phyloP scores from a whole-genome alignment of 1,140 invertebrate species.

The Papilio machaon region DNA sequence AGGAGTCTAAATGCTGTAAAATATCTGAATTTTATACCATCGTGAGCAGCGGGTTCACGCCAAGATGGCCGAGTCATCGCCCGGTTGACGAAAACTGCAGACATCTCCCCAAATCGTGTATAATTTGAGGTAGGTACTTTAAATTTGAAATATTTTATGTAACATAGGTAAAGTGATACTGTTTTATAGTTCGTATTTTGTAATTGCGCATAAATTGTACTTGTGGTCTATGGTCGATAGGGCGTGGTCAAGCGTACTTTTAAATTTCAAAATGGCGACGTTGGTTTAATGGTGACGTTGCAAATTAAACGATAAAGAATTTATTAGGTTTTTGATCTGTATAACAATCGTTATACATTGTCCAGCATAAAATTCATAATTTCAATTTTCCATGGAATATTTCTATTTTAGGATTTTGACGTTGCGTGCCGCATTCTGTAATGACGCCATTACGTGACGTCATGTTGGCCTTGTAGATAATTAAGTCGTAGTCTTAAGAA shows the following conservation, averaged over 20 bases:
- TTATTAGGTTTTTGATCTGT: neutral
- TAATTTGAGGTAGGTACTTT: conserved; percentile 65
- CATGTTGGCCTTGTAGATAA: conserved; percentile 17
- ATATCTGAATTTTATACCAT: conserved; percentile 1
- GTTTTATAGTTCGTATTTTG: neutral
- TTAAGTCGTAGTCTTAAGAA: conserved; percentile 4
- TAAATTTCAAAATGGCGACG: conserved; percentile 26
- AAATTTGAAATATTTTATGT: conserved; percentile 38
- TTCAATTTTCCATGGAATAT: neutral
- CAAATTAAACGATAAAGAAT: neutral
- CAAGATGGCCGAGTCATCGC: conserved; percentile 70
- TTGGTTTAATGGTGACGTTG: conserved; percentile 1
- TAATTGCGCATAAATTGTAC: conserved; percentile 15
- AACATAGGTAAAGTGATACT: neutral
- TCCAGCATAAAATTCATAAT: neutral
- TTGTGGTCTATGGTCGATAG: conserved; percentile 32
- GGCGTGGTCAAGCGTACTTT: neutral
- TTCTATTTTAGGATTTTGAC: neutral
- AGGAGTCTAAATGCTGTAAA: neutral
- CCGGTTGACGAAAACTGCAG: conserved; percentile 53
- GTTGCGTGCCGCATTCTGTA: neutral
- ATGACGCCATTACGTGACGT: conserved; percentile 15
- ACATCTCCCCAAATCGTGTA: conserved; percentile 35
- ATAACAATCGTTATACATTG: neutral
- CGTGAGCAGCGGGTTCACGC: conserved; percentile 34